Conservation (phyloP, 2,888 invertebrate species). For the Malthinus flaveolus region DNA sequence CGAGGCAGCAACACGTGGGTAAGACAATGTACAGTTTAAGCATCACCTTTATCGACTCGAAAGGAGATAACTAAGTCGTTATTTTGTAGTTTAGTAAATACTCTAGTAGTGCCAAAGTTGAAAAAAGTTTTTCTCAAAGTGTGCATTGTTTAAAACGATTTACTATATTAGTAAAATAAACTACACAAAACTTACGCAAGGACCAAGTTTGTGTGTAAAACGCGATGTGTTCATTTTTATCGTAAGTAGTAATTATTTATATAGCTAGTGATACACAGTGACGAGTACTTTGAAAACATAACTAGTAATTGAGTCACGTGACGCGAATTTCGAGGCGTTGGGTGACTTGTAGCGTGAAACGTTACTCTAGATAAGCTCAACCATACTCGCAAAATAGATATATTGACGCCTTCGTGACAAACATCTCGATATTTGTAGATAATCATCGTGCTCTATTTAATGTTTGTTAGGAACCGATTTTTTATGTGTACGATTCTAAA, state of each 20-base stretch:
- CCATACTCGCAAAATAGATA: constrained; percentile 50
- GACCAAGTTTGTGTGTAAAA: constrained; percentile 16
- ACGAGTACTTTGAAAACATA: constrained; percentile 15
- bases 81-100: constrained; percentile 4
- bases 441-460: constrained; percentile 54
- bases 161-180: constrained; percentile 10
- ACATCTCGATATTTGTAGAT: constrained; percentile 51
- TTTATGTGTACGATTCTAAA: constrained; percentile 56
- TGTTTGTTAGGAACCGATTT: constrained; percentile 56
- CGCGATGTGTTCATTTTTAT: constrained; percentile 13
- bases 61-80: too few species aligned
- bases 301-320: constrained; percentile 22
- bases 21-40: too few species aligned
- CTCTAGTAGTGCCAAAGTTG: constrained; percentile 24
- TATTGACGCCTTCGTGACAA: constrained; percentile 35
- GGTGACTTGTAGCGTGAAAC: constrained; percentile 31
- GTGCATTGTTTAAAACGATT: constrained; percentile 1
- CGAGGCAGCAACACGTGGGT: too few species aligned
- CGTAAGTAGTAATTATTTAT: not conserved
- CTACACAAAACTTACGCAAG: constrained; percentile 10
- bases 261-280: constrained; percentile 14
- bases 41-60: too few species aligned
- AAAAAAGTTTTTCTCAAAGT: constrained; percentile 3
- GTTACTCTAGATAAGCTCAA: constrained; percentile 31
- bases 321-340: constrained; percentile 17